Percentiles rank a stretch among this genome's conserved stretches.
phyloP scores from a whole-genome alignment of 2,888 invertebrate species.

The Pterostichus madidus region DNA sequence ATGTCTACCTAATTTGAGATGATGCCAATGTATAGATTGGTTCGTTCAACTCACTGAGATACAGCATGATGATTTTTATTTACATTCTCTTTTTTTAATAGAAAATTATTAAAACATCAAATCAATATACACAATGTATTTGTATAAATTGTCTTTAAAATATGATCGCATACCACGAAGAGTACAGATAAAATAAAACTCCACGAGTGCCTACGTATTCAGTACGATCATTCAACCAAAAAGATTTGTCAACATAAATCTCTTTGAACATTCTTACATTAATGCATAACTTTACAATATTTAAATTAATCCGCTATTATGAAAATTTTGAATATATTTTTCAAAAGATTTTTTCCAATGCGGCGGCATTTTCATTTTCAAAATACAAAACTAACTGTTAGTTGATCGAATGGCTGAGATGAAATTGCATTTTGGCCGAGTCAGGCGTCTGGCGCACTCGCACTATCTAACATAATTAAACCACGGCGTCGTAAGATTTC shows the following conservation, averaged over 20 bases:
- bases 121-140: neutral
- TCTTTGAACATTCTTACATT: neutral
- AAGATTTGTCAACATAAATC: neutral
- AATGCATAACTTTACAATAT: neutral
- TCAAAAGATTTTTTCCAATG: neutral
- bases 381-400: conserved; percentile 13
- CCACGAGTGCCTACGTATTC: neutral
- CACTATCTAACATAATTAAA: conserved; percentile 60
- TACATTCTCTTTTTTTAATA: too few relatives aligned
- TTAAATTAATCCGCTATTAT: neutral
- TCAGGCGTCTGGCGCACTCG: neutral
- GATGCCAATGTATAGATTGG: too few relatives aligned
- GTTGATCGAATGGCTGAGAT: neutral
- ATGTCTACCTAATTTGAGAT: too few relatives aligned
- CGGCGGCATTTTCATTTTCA: neutral
- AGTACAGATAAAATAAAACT: conserved; percentile 11
- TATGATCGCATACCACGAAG: conserved; percentile 7
- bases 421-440: conserved; percentile 18
- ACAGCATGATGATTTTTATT: too few relatives aligned
- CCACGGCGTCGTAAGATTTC: conserved; percentile 27
- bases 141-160: neutral
- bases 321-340: neutral
- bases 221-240: neutral
- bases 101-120: too few relatives aligned
- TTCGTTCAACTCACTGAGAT: too few relatives aligned